These are phyloP conservation scores for Syncerus caffer DNA, from an alignment of 2,797 vertebrate species.

Conservation along the genomic window DNA sequence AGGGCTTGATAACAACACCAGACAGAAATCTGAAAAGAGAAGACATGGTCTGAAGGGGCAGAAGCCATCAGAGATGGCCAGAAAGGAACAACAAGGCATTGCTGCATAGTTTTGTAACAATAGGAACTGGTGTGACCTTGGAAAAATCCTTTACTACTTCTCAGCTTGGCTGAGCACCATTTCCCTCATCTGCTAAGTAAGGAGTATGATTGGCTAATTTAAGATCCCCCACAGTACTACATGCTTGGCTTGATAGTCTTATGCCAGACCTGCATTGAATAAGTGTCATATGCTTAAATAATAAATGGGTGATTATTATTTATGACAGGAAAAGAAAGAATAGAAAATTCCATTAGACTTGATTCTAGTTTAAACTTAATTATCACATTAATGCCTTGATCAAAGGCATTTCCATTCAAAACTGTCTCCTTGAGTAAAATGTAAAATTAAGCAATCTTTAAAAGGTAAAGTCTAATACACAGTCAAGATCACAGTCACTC, in stretches of 20 bases:
- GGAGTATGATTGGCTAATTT: neutral
- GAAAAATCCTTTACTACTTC: neutral
- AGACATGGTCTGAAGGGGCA: neutral
- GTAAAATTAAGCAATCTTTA: slow-evolving; percentile 7
- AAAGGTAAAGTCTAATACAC: slow-evolving; percentile 14
- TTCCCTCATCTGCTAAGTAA: neutral
- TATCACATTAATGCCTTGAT: neutral
- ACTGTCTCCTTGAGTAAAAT: neutral
- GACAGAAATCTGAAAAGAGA: neutral
- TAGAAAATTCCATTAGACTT: slow-evolving; percentile 33
- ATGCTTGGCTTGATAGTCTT: neutral
- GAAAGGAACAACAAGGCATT: neutral
- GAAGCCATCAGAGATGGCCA: neutral
- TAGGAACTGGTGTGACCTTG: neutral
- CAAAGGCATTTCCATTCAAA: slow-evolving; percentile 22
- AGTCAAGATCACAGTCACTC: neutral
- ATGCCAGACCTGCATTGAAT: neutral
- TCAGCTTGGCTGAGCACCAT: neutral
- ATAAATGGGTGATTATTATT: slow-evolving; percentile 21
- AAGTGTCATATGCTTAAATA: neutral
- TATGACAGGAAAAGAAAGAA: neutral
- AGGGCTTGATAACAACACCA: neutral
- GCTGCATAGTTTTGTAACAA: neutral
- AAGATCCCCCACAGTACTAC: neutral
- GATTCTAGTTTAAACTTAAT: neutral